Evolutionary conservation across 2,113 vertebrate genomes (phyloP).

Genomic region (Ptilonorhynchus violaceus): DNA sequence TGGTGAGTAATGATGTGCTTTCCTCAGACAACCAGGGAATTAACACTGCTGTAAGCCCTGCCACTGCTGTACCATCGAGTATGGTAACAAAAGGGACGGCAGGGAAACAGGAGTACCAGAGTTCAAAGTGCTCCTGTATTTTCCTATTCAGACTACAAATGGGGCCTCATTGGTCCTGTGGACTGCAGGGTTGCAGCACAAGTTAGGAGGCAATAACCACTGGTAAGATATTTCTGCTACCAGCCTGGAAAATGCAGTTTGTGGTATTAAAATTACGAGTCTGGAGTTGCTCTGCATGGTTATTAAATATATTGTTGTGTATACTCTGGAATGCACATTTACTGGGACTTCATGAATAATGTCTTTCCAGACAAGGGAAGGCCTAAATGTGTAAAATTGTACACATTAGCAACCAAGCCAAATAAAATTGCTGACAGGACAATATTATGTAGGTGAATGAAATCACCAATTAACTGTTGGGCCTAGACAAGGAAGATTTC

Average conservation of each 20-base stretch:
- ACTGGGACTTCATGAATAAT: neutral
- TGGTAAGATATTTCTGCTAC: neutral
- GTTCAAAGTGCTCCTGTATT: neutral
- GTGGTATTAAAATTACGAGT: neutral
- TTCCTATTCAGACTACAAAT: neutral
- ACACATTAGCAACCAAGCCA: neutral
- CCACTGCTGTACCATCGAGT: neutral
- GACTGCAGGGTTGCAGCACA: neutral
- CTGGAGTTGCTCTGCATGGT: neutral
- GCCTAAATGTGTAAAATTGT: neutral
- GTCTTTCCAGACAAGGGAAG: neutral
- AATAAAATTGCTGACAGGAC: neutral
- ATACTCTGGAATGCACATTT: neutral
- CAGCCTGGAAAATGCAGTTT: neutral
- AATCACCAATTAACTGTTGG: neutral
- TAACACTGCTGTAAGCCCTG: neutral
- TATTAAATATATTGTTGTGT: neutral
- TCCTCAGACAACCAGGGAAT: neutral
- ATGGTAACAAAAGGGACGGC: neutral
- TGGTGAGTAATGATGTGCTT: constrained; percentile 75
- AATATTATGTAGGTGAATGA: neutral
- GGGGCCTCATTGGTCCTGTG: neutral
- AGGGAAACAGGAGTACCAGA: neutral
- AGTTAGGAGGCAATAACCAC: neutral
- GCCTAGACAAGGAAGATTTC: neutral